Percentiles rank a stretch among this genome's conserved stretches.
phyloP scores from a whole-genome alignment of 1,140 invertebrate species.

The Leptinotarsa undecemlineata region DNA sequence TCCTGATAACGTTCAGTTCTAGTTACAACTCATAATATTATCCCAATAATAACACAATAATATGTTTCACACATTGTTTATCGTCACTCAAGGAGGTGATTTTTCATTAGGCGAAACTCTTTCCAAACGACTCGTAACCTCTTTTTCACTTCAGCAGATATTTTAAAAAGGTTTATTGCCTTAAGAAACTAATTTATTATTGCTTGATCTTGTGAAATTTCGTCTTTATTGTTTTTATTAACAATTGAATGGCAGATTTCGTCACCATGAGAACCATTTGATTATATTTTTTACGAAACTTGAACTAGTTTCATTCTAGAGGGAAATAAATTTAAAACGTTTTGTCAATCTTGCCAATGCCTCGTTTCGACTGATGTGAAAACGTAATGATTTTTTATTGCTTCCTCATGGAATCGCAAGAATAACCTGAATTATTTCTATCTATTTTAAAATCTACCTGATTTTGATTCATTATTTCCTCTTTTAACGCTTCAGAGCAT shows the following conservation, averaged over 20 bases:
- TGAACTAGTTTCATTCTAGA: slow-evolving; percentile 20
- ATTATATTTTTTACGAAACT: slow-evolving; percentile 27
- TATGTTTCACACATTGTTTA: background rate
- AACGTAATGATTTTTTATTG: slow-evolving; percentile 13
- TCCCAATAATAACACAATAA: too few species aligned
- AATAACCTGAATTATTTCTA: slow-evolving; percentile 16
- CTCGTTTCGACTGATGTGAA: background rate
- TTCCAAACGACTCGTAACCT: slow-evolving; percentile 20
- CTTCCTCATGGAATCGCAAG: slow-evolving; percentile 12
- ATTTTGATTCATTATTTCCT: slow-evolving; percentile 38
- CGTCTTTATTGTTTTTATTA: slow-evolving; percentile 31
- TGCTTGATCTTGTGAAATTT: slow-evolving; percentile 20
- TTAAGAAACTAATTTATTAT: slow-evolving; percentile 28
- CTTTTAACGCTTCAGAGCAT: slow-evolving; percentile 31
- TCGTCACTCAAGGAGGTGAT: background rate
- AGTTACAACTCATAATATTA: too few species aligned
- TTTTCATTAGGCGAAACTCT: background rate
- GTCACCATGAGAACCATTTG: slow-evolving; percentile 24
- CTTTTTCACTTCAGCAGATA: slow-evolving; percentile 18
- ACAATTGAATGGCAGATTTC: slow-evolving; percentile 27
- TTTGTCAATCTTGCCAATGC: slow-evolving; percentile 1
- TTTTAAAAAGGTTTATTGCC: slow-evolving; percentile 22
- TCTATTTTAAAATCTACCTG: slow-evolving; percentile 25
- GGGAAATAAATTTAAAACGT: background rate
- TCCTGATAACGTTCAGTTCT: too few species aligned